Base-by-base conservation (phyloP, 2,888 invertebrate genomes). In the Sminthurides aquaticus region DNA sequence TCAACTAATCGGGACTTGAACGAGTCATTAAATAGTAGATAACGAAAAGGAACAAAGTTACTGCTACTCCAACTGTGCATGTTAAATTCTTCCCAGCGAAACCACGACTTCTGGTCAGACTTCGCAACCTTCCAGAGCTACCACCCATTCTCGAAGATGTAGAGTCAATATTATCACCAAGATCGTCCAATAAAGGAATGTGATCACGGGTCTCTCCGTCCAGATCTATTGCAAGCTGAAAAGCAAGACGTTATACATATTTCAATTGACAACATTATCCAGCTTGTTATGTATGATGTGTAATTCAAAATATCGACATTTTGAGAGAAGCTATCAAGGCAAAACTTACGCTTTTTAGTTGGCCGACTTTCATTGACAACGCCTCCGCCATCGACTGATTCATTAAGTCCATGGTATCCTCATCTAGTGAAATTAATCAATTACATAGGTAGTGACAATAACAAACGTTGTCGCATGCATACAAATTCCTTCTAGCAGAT, bases 331-430 rank as follows among this genome's bases (percentile, higher is more conserved):
- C 18, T 8, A 43, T 43, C 43, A 43, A 43, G 8, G 43, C 43
- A 5, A 49, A 29, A 22, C 71, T 69, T 69, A 74, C 73, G 65
- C 68, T 71, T 67, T 73, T 74, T 22, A 74, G 56, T 49, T 74
- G 72, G 1, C 69, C 69, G 57, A 74, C 71, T 66, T 74, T 74
- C 61, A 66, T 69, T 2, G 73, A 71, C n/a, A 74, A 52, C 48
- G 63, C 65, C 26, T 74, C 74, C 1, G 74, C 74, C 69, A 73
- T 68, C 0, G 71, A 69, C 49, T 71, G 69, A 29, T 74, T 74
- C 56, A 67, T 43, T 3, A 67, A 65, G 34, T 74, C 74, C 66
- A 74, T 62, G 26, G 68, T 65, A n/a, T 71, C 70, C 54, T 71
- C 74, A 60, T 74, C 74, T 71, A 43, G n/a, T n/a, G n/a, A n/a